These are phyloP conservation scores for Mustelus asterias DNA, from an alignment of 2,113 vertebrate species.

Conservation along the genomic window DNA sequence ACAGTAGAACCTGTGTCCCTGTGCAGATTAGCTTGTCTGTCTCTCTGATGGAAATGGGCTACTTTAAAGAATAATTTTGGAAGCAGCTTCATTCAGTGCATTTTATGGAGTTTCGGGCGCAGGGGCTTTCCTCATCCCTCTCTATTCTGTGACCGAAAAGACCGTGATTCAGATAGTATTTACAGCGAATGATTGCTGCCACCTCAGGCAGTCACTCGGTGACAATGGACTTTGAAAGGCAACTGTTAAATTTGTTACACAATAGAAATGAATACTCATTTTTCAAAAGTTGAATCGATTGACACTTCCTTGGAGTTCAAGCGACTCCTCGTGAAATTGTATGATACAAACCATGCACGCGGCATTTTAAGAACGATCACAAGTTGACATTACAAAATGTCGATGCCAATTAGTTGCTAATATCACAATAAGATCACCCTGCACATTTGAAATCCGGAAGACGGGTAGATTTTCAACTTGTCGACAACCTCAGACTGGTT, in stretches of 20 bases:
- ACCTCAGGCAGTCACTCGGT: neutral
- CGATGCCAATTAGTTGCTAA: neutral
- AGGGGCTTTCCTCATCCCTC: neutral
- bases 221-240: neutral
- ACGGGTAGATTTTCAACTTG: neutral
- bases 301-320: neutral
- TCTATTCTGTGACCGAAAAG: neutral
- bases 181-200: neutral
- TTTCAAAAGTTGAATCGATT: neutral
- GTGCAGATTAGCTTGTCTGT: neutral
- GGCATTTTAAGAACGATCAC: neutral
- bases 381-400: neutral
- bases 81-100: neutral
- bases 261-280: neutral
- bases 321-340: neutral
- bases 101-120: neutral
- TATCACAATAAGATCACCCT: neutral
- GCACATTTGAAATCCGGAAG: neutral
- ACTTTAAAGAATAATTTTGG: neutral
- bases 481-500: neutral
- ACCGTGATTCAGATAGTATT: neutral
- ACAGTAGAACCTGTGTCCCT: neutral
- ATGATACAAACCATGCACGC: neutral
- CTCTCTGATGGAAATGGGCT: neutral
- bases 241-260: neutral